phyloP scores from a whole-genome alignment of 2,113 vertebrate species.

The Notarius lentiginosus region DNA sequence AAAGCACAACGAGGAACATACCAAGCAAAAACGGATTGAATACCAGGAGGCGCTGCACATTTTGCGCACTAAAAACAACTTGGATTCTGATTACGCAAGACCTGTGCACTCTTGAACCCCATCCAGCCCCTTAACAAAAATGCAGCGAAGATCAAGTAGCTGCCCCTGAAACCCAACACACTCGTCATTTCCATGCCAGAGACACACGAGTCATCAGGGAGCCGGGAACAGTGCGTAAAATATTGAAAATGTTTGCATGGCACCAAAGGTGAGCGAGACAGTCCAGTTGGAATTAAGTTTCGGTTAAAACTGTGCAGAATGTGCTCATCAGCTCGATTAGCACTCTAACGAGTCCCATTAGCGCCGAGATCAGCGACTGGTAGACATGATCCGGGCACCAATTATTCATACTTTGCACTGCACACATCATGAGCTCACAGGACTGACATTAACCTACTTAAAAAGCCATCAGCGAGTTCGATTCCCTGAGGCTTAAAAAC shows the following conservation, averaged over 20 bases:
- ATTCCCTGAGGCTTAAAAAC: not conserved
- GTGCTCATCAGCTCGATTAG: slow-evolving; percentile 1
- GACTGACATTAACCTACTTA: slow-evolving; percentile 1
- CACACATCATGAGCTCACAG: not conserved
- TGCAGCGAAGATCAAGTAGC: slow-evolving; percentile 22
- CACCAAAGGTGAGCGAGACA: not conserved
- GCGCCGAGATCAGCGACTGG: not conserved
- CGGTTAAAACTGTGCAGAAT: not conserved
- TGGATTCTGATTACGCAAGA: slow-evolving; percentile 38
- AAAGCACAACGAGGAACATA: slow-evolving; percentile 1
- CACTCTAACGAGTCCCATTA: not conserved
- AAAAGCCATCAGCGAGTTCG: not conserved
- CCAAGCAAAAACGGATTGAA: slow-evolving; percentile 23
- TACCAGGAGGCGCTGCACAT: not conserved
- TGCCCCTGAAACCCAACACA: slow-evolving; percentile 26
- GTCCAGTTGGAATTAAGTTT: not conserved
- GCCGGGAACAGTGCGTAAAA: not conserved
- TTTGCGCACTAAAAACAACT: slow-evolving; percentile 34
- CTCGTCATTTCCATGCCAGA: not conserved
- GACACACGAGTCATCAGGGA: not conserved
- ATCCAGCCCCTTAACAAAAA: slow-evolving; percentile 30
- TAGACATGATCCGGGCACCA: too few relatives aligned
- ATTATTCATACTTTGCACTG: not conserved
- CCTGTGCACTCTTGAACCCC: slow-evolving; percentile 11
- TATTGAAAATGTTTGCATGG: slow-evolving; percentile 8